Evolutionary conservation across 2,888 invertebrate genomes (phyloP).

Genomic region (Platycheirus albimanus): DNA sequence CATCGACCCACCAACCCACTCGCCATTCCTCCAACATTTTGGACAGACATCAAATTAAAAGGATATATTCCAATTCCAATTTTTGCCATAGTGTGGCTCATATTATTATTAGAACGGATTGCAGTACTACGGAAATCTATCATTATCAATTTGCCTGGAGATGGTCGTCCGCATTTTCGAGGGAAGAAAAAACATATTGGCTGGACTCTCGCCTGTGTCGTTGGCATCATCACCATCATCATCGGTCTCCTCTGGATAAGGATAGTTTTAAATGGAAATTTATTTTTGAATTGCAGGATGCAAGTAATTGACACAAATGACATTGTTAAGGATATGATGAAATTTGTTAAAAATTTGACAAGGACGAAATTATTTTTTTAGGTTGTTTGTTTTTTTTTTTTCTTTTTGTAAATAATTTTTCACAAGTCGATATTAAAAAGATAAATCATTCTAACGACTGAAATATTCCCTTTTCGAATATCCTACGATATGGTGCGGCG

Average conservation of each 20-base stretch:
- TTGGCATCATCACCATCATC: background rate
- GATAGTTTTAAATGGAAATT: slow-evolving; percentile 28
- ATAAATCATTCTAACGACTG: slow-evolving; percentile 42
- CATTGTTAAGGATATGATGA: slow-evolving; percentile 36
- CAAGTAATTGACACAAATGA: slow-evolving; percentile 52
- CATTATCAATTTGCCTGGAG: slow-evolving; percentile 55
- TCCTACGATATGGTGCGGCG: background rate
- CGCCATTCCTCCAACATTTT: background rate
- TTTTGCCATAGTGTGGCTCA: slow-evolving; percentile 30
- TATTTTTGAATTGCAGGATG: slow-evolving; percentile 48
- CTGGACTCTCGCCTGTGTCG: too few relatives aligned
- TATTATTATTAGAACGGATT: slow-evolving; percentile 33
- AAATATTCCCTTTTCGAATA: background rate
- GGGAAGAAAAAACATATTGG: background rate
- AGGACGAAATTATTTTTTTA: too few relatives aligned
- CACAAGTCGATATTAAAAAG: slow-evolving; percentile 18
- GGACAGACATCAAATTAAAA: slow-evolving; percentile 50
- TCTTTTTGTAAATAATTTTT: background rate
- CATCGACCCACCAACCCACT: too few relatives aligned
- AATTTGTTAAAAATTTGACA: slow-evolving; percentile 2
- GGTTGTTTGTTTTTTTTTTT: background rate
- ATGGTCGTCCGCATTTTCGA: slow-evolving; percentile 23
- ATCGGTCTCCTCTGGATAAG: background rate
- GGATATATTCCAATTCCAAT: slow-evolving; percentile 63
- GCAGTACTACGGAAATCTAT: slow-evolving; percentile 54